These are phyloP conservation scores for Micromesistius poutassou DNA, from an alignment of 2,797 vertebrate genomes.

Conservation along the genomic window DNA sequence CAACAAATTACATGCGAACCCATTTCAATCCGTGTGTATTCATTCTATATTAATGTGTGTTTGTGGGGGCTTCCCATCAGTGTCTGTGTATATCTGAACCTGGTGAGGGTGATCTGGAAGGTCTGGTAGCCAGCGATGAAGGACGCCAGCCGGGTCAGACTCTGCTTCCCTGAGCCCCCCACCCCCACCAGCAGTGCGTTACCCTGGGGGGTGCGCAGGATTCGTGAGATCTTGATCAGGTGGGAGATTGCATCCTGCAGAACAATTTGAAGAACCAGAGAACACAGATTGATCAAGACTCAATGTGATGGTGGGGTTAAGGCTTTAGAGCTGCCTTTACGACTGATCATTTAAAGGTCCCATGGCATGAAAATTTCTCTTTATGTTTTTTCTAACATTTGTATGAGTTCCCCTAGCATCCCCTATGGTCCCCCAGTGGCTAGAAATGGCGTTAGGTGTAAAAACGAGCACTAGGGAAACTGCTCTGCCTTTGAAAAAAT, in stretches of 20 bases:
- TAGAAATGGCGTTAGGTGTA: too few species aligned
- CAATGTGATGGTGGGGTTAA: background rate
- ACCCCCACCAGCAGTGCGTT: slow-evolving; percentile 85
- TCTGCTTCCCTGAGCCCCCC: slow-evolving; percentile 85
- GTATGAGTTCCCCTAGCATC: too few species aligned
- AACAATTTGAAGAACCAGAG: background rate
- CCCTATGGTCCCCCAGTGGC: too few species aligned
- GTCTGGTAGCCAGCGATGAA: slow-evolving; percentile 81
- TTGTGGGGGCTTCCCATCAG: background rate
- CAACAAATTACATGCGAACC: background rate
- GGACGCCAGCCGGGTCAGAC: slow-evolving; percentile 78
- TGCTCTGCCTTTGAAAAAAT: too few species aligned
- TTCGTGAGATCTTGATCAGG: slow-evolving; percentile 79
- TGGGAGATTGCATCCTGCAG: slow-evolving; percentile 81
- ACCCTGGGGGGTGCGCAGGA: slow-evolving; percentile 79
- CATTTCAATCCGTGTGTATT: background rate
- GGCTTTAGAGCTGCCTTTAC: background rate
- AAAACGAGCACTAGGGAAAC: too few species aligned
- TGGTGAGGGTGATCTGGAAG: slow-evolving; percentile 82
- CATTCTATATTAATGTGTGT: too few species aligned
- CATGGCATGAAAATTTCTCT: too few species aligned
- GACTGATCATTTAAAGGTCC: background rate
- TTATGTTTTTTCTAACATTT: too few species aligned
- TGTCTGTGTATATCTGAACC: slow-evolving; percentile 57
- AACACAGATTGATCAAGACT: background rate